Evolutionary conservation across 2,113 vertebrate genomes (phyloP).

Genomic region (Podocnemis expansa): DNA sequence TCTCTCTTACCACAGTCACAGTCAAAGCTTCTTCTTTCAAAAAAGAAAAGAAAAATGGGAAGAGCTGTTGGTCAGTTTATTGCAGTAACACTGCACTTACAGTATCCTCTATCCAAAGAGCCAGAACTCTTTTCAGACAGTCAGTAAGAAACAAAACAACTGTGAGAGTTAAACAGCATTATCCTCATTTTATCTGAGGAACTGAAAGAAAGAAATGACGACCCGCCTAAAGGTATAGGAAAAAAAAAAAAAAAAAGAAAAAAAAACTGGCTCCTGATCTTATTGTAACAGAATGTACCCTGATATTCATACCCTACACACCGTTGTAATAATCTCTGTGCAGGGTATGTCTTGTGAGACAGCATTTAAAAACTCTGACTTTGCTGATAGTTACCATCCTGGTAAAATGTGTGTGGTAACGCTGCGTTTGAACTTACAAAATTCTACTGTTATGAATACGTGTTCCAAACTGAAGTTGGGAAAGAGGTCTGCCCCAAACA

Average conservation of each 20-base stretch:
- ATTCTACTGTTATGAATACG: not conserved
- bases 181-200: not conserved
- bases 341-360: not conserved
- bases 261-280: not conserved
- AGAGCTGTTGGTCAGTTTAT: not conserved
- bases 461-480: not conserved
- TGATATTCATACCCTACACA: not conserved
- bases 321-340: not conserved
- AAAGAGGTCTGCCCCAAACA: not conserved
- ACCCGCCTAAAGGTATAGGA: not conserved
- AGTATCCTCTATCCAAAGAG: not conserved
- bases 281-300: not conserved
- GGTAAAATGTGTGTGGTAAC: not conserved
- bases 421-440: not conserved
- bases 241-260: not conserved
- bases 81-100: accelerated
- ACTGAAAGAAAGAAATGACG: not conserved
- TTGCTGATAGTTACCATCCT: not conserved
- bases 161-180: not conserved
- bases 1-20: not conserved
- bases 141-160: not conserved
- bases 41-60: not conserved
- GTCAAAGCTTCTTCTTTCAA: not conserved
- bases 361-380: not conserved
- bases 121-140: not conserved